Evolutionary conservation across 1,140 invertebrate species (phyloP).

Genomic region (Drosophila saltans): DNA sequence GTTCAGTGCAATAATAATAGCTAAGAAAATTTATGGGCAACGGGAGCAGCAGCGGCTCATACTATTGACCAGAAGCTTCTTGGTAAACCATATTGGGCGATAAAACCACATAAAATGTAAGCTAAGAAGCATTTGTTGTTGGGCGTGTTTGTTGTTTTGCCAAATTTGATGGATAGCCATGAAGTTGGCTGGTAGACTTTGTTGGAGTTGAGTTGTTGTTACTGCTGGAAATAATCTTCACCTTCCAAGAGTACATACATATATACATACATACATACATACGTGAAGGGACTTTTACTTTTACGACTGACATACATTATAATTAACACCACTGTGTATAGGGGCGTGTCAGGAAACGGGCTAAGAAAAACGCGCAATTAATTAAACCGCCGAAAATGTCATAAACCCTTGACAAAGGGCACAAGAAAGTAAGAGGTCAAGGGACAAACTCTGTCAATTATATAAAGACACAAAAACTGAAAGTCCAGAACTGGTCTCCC

Average conservation of each 20-base stretch:
- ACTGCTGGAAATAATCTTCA: slow-evolving; percentile 6
- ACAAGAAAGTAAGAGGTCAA: slow-evolving; percentile 27
- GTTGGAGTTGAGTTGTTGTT: not conserved
- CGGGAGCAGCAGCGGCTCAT: slow-evolving; percentile 31
- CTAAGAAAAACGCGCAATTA: slow-evolving; percentile 61
- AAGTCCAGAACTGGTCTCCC: slow-evolving; percentile 11
- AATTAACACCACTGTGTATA: slow-evolving; percentile 51
- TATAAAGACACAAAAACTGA: slow-evolving; percentile 27
- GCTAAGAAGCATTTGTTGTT: slow-evolving; percentile 36
- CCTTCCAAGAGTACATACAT: not conserved
- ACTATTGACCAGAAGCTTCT: slow-evolving; percentile 32
- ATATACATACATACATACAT: not conserved
- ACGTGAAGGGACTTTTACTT: slow-evolving; percentile 69
- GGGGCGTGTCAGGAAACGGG: slow-evolving; percentile 41
- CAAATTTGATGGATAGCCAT: slow-evolving; percentile 42
- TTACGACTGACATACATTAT: slow-evolving; percentile 73
- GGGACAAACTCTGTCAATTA: slow-evolving; percentile 55
- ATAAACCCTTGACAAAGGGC: slow-evolving; percentile 45
- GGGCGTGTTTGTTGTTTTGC: slow-evolving; percentile 39
- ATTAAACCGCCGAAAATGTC: slow-evolving; percentile 69
- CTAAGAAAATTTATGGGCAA: slow-evolving; percentile 29
- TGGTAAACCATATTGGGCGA: slow-evolving; percentile 66
- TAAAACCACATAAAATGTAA: slow-evolving; percentile 62
- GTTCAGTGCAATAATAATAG: slow-evolving; percentile 57
- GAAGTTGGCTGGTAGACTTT: not conserved